Conservation (phyloP, 2,888 invertebrate genomes). For the Leucoma salicis region DNA sequence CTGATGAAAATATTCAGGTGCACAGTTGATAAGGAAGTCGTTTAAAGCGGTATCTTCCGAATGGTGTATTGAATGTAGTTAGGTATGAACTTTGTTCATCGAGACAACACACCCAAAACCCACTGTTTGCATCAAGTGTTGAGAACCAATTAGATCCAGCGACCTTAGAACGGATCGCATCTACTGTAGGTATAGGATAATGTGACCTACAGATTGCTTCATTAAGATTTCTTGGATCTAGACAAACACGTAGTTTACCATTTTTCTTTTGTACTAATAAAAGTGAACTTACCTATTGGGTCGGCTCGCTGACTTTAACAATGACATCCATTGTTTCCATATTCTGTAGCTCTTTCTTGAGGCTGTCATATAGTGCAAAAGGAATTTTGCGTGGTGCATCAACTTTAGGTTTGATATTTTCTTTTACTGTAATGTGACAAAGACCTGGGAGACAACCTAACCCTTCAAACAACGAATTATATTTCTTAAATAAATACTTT, state of each 20-base stretch:
- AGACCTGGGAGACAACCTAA: not conserved
- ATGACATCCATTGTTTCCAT: conserved; percentile 2
- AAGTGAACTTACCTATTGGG: not conserved
- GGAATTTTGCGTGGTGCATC: not conserved
- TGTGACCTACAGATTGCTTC: not conserved
- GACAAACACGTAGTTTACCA: not conserved
- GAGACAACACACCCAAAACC: not conserved
- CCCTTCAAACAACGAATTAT: not conserved
- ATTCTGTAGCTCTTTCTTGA: not conserved
- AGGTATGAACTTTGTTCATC: not conserved
- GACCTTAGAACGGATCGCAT: not conserved
- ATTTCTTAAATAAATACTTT: not conserved
- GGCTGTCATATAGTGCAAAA: not conserved
- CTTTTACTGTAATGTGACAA: not conserved
- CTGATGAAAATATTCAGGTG: not conserved
- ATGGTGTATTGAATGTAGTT: not conserved
- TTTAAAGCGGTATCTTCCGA: not conserved
- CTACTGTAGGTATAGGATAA: conserved; percentile 1
- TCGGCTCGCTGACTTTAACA: not conserved
- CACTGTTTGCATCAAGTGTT: not conserved
- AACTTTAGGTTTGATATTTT: not conserved
- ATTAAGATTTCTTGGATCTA: conserved; percentile 4
- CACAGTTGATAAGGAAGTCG: not conserved
- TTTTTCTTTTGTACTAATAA: not conserved
- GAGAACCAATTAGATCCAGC: not conserved